These are phyloP conservation scores for Allobates femoralis DNA, from an alignment of 2,797 vertebrate species.

Conservation along the genomic window DNA sequence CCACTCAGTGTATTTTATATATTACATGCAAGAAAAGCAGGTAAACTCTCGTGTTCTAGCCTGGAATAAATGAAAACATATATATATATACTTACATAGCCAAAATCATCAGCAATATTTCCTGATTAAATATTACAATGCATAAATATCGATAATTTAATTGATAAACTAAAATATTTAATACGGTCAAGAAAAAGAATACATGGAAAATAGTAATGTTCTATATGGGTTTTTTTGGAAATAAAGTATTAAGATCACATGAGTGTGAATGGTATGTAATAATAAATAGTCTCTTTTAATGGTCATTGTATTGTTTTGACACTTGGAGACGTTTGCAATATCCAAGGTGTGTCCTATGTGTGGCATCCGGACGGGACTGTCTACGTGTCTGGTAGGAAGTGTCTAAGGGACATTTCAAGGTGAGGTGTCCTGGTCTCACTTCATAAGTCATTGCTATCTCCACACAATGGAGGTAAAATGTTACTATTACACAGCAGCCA, in stretches of 20 bases:
- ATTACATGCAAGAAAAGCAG: constrained; percentile 80
- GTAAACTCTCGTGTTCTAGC: constrained; percentile 36
- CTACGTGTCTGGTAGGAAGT: constrained; percentile 10
- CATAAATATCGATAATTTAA: no score
- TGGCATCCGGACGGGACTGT: constrained; percentile 17
- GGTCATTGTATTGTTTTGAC: background rate
- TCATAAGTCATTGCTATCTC: constrained; percentile 16
- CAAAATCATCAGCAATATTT: background rate
- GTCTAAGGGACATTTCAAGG: constrained; percentile 72
- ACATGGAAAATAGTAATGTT: background rate
- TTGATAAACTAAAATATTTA: no score
- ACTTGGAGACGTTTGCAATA: background rate
- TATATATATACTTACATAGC: constrained; percentile 8
- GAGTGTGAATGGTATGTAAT: background rate
- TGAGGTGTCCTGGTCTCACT: constrained; percentile 60
- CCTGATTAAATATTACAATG: background rate
- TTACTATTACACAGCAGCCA: background rate
- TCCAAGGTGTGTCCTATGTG: constrained; percentile 11
- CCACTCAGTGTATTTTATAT: constrained; percentile 73
- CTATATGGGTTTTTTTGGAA: background rate
- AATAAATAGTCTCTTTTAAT: background rate
- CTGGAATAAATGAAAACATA: constrained; percentile 52
- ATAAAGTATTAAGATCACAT: background rate
- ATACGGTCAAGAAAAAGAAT: background rate
- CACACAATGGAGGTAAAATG: constrained; percentile 28